phyloP scores from a whole-genome alignment of 2,888 invertebrate genomes.

The Criorhina ranunculi region DNA sequence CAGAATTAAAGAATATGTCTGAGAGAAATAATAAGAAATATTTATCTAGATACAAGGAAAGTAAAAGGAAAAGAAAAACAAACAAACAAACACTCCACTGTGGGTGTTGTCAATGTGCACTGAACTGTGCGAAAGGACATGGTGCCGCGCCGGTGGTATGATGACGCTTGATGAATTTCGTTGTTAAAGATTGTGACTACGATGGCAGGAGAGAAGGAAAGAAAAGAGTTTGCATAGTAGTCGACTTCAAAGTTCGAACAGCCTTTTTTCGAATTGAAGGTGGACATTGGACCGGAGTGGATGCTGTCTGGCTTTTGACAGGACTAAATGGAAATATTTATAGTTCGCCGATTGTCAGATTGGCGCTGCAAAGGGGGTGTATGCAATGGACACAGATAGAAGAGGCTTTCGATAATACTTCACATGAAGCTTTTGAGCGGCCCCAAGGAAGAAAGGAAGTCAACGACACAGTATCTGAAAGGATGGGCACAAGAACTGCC shows the following conservation, averaged over 20 bases:
- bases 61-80: slow-evolving; percentile 8
- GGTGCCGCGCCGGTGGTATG: not conserved
- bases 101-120: not conserved
- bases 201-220: slow-evolving; percentile 5
- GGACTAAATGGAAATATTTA: not conserved
- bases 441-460: no score
- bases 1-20: slow-evolving; percentile 49
- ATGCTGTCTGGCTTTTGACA: not conserved
- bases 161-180: slow-evolving; percentile 47
- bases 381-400: no score
- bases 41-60: slow-evolving; percentile 37
- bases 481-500: no score
- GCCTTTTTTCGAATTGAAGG: no score
- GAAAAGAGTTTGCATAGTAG: not conserved
- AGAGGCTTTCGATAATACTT: no score
- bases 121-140: not conserved
- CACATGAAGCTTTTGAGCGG: no score
- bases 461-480: no score
- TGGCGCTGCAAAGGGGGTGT: no score
- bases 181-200: slow-evolving; percentile 49
- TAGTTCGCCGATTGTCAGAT: no score
- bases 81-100: slow-evolving; percentile 47
- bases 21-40: slow-evolving; percentile 32
- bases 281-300: no score
- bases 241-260: slow-evolving; percentile 22